Evolutionary conservation across 2,113 vertebrate species (phyloP), one percentile per base, ranked within the genome.

Genomic region (Atractosteus spatula): DNA sequence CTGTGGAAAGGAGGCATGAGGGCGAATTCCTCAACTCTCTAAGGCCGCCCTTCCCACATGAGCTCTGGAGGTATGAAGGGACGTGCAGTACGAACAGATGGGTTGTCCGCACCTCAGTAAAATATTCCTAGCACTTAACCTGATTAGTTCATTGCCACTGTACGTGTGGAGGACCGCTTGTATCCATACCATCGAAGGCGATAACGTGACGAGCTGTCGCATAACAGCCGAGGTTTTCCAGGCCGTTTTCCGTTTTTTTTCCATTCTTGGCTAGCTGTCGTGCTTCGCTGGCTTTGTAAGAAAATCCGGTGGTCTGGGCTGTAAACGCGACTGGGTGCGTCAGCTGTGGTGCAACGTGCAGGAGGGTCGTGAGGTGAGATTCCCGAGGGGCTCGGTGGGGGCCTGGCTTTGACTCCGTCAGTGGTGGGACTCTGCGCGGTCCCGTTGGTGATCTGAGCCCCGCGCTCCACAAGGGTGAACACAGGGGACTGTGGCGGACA

Each of bases 61-160:
- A 29, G 29, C 29, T 29, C 29, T 29, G 29, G 29, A 2, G 1
- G 29, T 29, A 29, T 29, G 29, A 29, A 29, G 29, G 29, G 29
- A 29, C 2, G 29, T 29, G 29, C 29, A 29, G 2, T 29, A 29
- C 29, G 29, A 51, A 10, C 12, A 42, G 41, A 17, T 1, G 71
- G 68, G 70, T 77, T 82, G 81, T 86, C 86, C 86, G 86, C 84
- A 86, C 82, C 76, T 76, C 85, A 86, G 83, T 88, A 79, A 87
- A 86, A 82, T 63, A 76, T 73, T 69, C 78, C 83, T 82, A 80
- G 79, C 78, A 77, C 56, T 61, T 44, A 71, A 62, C 68, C 51
- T 63, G 81, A 82, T 79, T 69, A 29, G 72, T 13, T 74, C 82
- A 76, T 16, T 71, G 79, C 69, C 65, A 79, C 66, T 29, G 69